Base-by-base conservation (phyloP, 2,113 vertebrate species). In the Cygnus atratus region DNA sequence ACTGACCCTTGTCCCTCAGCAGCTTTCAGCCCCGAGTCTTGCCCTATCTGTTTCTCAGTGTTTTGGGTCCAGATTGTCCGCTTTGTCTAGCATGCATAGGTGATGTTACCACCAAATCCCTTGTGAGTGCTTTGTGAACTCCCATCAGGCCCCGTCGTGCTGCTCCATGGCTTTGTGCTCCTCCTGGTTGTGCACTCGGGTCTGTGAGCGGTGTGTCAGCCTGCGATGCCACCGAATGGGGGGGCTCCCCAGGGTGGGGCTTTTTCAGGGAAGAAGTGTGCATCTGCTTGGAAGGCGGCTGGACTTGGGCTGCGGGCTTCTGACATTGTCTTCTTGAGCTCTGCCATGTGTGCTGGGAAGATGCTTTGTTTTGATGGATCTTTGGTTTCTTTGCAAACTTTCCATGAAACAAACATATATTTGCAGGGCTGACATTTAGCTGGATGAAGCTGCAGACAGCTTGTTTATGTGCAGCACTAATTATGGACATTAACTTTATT, bases 391-490 rank as follows among this genome's bases (percentile, higher is more conserved):
- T 71, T 44, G 59, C 90, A 63, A 48, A 59, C 65, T 90, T 90
- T 55, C 65, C 46, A 4, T 13, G 67, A 61, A 72, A 16, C 67
- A 33, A 62, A 31, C 3, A 65, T 35, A 5, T 25, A 9, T 90
- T 81, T 86, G 55, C 72, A 44, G 61, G 85, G 68, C 92, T 95
- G 94, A 88, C 52, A 10, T 85, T 80, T 75, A 70, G 59, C 94
- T 81, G 95, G 93, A 68, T 83, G 93, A n/a, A 59, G 31, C 83
- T 77, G 78, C 90, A 85, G 82, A 15, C 63, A 16, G 84, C 93
- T 83, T 92, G 57, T 96, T 97, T 93, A 67, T 6, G 13, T 59
- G 85, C 39, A 41, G 59, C 13, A 14, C 85, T 93, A 85, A 92
- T 87, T 92, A 57, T 0, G 83, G 87, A 11, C 71, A 6, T 57